These are phyloP conservation scores for Muricea muricata DNA, from an alignment of 92 coral and sea anemone species.

Conservation along the genomic window DNA sequence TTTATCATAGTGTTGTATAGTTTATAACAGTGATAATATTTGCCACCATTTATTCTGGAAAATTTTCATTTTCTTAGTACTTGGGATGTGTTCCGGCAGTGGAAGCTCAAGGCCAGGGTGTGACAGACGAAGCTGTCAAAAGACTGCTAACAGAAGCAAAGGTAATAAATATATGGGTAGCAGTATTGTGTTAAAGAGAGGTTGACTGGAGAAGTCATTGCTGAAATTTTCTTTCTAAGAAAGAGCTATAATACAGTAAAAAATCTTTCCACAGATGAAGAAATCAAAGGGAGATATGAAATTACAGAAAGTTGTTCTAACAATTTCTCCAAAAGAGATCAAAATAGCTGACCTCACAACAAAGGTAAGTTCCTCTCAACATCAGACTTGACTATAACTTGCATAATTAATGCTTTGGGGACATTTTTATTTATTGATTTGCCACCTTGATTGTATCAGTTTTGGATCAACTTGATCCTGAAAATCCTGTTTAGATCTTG, in stretches of 20 bases:
- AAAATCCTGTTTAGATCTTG: too few species aligned
- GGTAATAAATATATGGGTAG: constrained; percentile 41
- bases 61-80: constrained; percentile 50
- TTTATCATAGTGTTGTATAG: too few species aligned
- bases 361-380: constrained; percentile 56
- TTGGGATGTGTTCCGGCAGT: constrained; percentile 85
- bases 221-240: neutral
- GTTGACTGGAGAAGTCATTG: too few species aligned
- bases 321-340: constrained; percentile 72
- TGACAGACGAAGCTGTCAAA: constrained; percentile 90
- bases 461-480: too few species aligned
- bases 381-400: too few species aligned
- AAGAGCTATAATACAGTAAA: neutral
- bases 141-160: constrained; percentile 74
- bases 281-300: constrained; percentile 65
- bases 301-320: constrained; percentile 82
- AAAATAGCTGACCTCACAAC: constrained; percentile 74
- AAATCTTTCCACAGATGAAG: constrained; percentile 28
- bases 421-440: too few species aligned
- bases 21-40: too few species aligned
- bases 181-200: neutral
- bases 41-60: too few species aligned
- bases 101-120: constrained; percentile 89
- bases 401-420: too few species aligned
- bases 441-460: too few species aligned